A percentile compares a stretch with the other conserved stretches of the same genome.
Evolutionary conservation across 2,888 invertebrate species (phyloP).

Genomic region (Taphrorychus bicolor): DNA sequence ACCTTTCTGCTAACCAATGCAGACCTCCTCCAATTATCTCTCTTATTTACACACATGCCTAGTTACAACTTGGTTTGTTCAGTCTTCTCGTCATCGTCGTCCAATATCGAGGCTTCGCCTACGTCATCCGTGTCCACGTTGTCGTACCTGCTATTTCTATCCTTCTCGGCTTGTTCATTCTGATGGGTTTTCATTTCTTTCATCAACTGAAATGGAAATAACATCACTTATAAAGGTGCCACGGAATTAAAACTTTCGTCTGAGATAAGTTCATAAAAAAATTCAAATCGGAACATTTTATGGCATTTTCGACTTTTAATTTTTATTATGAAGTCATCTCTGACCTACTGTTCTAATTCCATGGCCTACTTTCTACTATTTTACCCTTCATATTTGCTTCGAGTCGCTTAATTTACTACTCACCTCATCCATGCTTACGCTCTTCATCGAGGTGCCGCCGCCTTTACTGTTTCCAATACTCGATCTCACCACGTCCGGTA

Average conservation of each 20-base stretch:
- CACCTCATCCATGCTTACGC: conserved; percentile 35
- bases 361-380: conserved; percentile 15
- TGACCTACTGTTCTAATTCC: too few species aligned
- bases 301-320: too few species aligned
- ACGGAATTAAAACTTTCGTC: conserved; percentile 26
- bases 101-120: conserved; percentile 44
- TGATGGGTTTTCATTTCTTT: conserved; percentile 41
- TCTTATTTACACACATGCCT: not conserved
- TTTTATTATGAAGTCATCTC: too few species aligned
- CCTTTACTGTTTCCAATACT: conserved; percentile 30
- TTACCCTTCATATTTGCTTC: not conserved
- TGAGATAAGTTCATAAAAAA: too few species aligned
- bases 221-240: too few species aligned
- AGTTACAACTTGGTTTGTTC: conserved; percentile 48
- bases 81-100: conserved; percentile 47
- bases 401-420: too few species aligned
- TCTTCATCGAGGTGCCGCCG: conserved; percentile 16
- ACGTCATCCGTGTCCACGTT: conserved; percentile 42
- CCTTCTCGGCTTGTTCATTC: conserved; percentile 42
- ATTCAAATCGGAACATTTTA: too few species aligned
- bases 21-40: too few species aligned
- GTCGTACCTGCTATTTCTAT: conserved; percentile 46
- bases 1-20: too few species aligned
- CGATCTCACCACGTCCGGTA: conserved; percentile 33
- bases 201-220: conserved; percentile 40